These are phyloP conservation scores for Alviniconcha marisindica DNA, from an alignment of 1,140 invertebrate genomes.

Conservation along the genomic window DNA sequence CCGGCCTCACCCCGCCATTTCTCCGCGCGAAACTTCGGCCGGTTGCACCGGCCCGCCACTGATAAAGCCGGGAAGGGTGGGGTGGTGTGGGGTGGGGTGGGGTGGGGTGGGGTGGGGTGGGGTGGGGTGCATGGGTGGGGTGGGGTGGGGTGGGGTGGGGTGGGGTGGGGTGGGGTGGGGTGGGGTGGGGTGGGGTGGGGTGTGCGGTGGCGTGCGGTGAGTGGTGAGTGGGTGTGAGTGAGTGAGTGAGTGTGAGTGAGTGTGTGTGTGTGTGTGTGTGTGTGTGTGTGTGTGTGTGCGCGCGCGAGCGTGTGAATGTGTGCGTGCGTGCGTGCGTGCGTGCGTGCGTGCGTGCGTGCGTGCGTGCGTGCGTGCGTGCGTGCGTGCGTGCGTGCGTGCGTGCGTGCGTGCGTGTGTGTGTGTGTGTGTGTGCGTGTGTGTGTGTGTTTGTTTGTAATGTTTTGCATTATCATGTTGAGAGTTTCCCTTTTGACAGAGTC, in stretches of 20 bases:
- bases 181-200: slow-evolving; percentile 15
- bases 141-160: not conserved
- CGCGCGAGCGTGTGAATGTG: slow-evolving; percentile 10
- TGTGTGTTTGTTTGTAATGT: not conserved
- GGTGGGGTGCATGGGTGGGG: too few relatives aligned
- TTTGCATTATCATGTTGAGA: too few relatives aligned
- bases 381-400: slow-evolving; percentile 29
- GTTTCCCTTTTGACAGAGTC: too few relatives aligned
- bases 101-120: not conserved
- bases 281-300: slow-evolving; percentile 18
- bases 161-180: not conserved
- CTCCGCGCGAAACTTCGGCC: too few relatives aligned
- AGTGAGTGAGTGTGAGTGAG: slow-evolving; percentile 24
- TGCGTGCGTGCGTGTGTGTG: slow-evolving; percentile 6
- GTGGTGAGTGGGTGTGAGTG: slow-evolving; percentile 30
- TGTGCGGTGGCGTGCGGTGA: not conserved
- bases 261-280: slow-evolving; percentile 17
- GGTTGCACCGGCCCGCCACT: too few relatives aligned
- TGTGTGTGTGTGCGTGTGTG: not conserved
- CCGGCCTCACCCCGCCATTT: too few relatives aligned
- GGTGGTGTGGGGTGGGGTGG: too few relatives aligned
- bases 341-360: slow-evolving; percentile 13
- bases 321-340: not conserved
- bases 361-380: not conserved
- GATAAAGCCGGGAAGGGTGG: too few relatives aligned